phyloP scores from a whole-genome alignment of 2,113 vertebrate species.

The Ptyas mucosa region DNA sequence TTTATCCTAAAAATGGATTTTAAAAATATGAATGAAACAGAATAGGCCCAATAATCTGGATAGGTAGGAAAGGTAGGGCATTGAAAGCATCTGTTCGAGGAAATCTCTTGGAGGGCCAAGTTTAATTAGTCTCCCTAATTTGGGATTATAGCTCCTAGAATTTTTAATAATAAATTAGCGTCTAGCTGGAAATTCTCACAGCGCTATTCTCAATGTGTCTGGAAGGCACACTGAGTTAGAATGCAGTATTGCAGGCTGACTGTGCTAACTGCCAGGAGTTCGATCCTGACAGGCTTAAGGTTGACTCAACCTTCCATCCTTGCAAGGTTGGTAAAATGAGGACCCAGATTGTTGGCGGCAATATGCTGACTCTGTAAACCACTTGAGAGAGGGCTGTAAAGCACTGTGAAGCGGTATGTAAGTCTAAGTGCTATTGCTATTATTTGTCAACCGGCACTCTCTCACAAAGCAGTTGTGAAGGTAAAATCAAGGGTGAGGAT shows the following conservation, averaged over 20 bases:
- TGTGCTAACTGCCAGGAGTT: no score
- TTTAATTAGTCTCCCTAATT: background rate
- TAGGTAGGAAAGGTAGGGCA: background rate
- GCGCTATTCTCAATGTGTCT: background rate
- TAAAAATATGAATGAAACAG: background rate
- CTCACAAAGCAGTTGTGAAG: background rate
- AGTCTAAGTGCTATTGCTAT: background rate
- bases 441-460: background rate
- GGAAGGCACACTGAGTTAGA: background rate
- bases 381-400: no score
- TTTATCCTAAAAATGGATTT: slow-evolving; percentile 60
- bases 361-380: no score
- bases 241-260: no score
- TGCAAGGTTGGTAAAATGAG: no score
- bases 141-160: background rate
- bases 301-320: no score
- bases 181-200: background rate
- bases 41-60: background rate
- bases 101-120: background rate
- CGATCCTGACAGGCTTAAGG: no score
- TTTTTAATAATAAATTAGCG: background rate
- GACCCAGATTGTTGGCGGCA: no score
- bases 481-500: background rate
- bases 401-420: no score
- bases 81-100: background rate